Percentiles rank a stretch among this genome's conserved stretches.
phyloP scores from a whole-genome alignment of 2,113 vertebrate species.

The Nipponia nippon region DNA sequence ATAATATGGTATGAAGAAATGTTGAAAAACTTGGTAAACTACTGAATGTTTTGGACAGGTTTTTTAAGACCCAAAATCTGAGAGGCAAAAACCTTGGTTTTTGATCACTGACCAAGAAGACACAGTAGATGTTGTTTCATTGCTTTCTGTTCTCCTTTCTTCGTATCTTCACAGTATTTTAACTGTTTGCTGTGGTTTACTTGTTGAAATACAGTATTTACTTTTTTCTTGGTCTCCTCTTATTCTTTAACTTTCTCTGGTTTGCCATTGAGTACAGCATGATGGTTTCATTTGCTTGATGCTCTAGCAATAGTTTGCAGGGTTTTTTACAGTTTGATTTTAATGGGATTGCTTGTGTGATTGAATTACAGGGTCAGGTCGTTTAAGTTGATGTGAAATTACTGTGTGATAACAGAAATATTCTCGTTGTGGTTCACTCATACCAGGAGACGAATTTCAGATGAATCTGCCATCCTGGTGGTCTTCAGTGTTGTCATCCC shows the following conservation, averaged over 20 bases:
- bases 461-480: constrained; percentile 74
- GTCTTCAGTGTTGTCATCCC: constrained; percentile 74
- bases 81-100: not conserved
- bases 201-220: not conserved
- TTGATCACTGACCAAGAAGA: not conserved
- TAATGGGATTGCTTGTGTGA: not conserved
- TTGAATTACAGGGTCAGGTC: not conserved
- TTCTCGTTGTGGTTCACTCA: not conserved
- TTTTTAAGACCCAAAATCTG: not conserved
- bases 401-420: not conserved
- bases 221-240: not conserved
- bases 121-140: not conserved
- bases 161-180: not conserved
- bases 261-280: not conserved
- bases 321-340: not conserved
- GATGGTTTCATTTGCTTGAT: not conserved
- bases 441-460: constrained; percentile 64
- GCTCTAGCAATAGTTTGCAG: not conserved
- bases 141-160: not conserved
- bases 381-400: not conserved
- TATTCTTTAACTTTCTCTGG: not conserved
- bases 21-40: not conserved
- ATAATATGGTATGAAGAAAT: not conserved
- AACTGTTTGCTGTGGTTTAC: not conserved
- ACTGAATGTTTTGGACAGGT: not conserved